Evolutionary conservation across 1,140 invertebrate species (phyloP).

Genomic region (Oreohelix idahoensis): DNA sequence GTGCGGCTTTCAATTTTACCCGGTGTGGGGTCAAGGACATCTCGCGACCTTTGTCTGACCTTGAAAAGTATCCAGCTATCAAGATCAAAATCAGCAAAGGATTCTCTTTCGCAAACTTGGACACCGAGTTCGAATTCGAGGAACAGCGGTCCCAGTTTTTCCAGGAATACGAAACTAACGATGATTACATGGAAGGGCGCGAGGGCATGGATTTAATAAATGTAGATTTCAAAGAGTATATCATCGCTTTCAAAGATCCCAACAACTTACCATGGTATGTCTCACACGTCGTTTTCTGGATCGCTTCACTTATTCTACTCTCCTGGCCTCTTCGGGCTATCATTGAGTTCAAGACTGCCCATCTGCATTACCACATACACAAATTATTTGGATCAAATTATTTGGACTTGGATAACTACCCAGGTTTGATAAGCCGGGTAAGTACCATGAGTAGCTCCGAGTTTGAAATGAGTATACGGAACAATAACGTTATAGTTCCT

Average conservation of each 20-base stretch:
- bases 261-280: constrained; percentile 80
- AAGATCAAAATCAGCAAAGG: constrained; percentile 84
- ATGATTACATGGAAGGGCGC: constrained; percentile 91
- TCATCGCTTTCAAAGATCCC: constrained; percentile 80
- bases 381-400: constrained; percentile 77
- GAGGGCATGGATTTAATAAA: constrained; percentile 86
- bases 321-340: constrained; percentile 89
- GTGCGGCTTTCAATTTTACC: constrained; percentile 84
- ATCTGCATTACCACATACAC: constrained; percentile 82
- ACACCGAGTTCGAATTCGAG: constrained; percentile 87
- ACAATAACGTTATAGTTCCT: constrained; percentile 80
- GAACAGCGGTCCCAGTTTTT: constrained; percentile 88
- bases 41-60: constrained; percentile 81
- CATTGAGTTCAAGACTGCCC: constrained; percentile 88
- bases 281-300: constrained; percentile 80
- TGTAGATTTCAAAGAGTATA: constrained; percentile 76
- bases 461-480: constrained; percentile 79
- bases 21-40: constrained; percentile 86
- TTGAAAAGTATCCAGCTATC: constrained; percentile 82
- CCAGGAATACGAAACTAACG: constrained; percentile 84
- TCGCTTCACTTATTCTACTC: constrained; percentile 81
- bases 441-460: constrained; percentile 78
- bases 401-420: constrained; percentile 68
- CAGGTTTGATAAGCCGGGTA: constrained; percentile 75
- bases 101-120: constrained; percentile 86